A percentile compares a stretch with the other conserved stretches of the same genome.
These are phyloP conservation scores for Albula glossodonta DNA, from an alignment of 2,113 vertebrate genomes.

Conservation along the genomic window DNA sequence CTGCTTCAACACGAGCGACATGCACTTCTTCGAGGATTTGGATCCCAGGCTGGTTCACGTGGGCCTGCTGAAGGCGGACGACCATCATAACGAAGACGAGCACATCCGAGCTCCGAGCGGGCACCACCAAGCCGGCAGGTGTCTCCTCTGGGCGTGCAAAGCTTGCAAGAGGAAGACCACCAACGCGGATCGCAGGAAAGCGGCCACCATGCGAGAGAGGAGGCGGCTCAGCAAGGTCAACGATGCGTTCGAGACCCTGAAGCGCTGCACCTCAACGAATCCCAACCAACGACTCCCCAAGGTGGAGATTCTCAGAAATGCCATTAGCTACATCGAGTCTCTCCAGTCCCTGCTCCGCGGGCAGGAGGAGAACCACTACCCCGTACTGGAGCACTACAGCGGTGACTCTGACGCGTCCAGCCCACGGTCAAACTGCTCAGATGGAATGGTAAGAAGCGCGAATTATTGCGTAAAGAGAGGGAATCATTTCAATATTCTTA, in stretches of 20 bases:
- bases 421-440: conserved; percentile 93
- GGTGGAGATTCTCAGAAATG: conserved; percentile 96
- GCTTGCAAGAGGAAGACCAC: conserved; percentile 97
- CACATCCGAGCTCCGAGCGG: conserved; percentile 93
- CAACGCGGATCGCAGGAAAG: conserved; percentile 90
- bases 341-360: conserved; percentile 90
- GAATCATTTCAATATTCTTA: neutral
- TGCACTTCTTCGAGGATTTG: conserved; percentile 97
- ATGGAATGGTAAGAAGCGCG: conserved; percentile 87
- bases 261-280: conserved; percentile 92
- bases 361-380: conserved; percentile 84
- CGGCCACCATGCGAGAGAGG: conserved; percentile 92
- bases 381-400: conserved; percentile 86
- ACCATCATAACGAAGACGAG: conserved; percentile 87
- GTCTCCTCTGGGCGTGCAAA: conserved; percentile 96
- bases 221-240: conserved; percentile 94
- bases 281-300: conserved; percentile 96
- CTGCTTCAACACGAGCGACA: conserved; percentile 92
- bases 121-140: conserved; percentile 94
- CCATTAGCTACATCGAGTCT: conserved; percentile 97
- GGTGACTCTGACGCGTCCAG: conserved; percentile 94
- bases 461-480: neutral
- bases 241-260: conserved; percentile 95
- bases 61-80: conserved; percentile 83
- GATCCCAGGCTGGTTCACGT: conserved; percentile 92